Conservation (phyloP, 2,888 invertebrate species). For the Lithophane leautieri region DNA sequence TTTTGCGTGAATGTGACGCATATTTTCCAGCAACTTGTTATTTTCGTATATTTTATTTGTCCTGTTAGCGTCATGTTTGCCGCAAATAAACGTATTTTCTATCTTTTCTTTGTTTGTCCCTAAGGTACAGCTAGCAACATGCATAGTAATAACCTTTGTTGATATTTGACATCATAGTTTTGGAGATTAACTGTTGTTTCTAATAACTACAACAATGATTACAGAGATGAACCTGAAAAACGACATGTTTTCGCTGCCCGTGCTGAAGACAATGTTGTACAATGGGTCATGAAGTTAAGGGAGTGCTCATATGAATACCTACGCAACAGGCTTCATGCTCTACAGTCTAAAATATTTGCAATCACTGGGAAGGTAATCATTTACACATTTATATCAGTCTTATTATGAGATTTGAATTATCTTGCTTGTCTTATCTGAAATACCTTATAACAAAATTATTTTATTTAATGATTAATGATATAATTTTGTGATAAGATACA, state of each 20-base stretch:
- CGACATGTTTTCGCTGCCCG: constrained; percentile 93
- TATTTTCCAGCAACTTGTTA: too few species aligned
- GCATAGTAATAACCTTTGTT: background rate
- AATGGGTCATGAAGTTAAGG: constrained; percentile 93
- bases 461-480: constrained; percentile 3
- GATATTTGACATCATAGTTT: background rate
- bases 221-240: constrained; percentile 91
- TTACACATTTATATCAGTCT: constrained; percentile 1
- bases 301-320: constrained; percentile 94
- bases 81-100: too few species aligned
- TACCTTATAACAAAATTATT: background rate
- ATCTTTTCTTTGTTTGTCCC: too few species aligned
- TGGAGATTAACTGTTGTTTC: background rate
- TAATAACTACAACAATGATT: constrained; percentile 42
- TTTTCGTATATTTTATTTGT: too few species aligned
- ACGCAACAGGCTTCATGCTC: constrained; percentile 91
- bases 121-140: background rate
- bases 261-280: constrained; percentile 92
- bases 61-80: too few species aligned
- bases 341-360: constrained; percentile 92
- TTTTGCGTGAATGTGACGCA: too few species aligned
- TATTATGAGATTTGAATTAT: constrained; percentile 22
- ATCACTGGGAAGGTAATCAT: constrained; percentile 91
- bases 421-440: constrained; percentile 17
- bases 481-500: constrained; percentile 17